A percentile compares a stretch with the other conserved stretches of the same genome.
Conservation (phyloP, 2,888 invertebrate genomes). For the Lepidocyrtoides sp. region DNA sequence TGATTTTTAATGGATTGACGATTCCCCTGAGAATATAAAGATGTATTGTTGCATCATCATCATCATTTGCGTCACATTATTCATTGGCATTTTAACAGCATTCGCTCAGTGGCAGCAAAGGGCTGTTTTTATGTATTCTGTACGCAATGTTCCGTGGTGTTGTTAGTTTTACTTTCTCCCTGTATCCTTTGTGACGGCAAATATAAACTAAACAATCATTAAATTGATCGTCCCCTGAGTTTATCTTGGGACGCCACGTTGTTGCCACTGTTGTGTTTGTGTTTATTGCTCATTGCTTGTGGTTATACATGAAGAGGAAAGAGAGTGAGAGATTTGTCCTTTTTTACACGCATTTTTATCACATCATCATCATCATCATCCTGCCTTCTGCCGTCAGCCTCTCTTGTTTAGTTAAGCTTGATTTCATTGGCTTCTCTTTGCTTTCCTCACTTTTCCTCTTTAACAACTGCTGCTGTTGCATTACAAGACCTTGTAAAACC, state of each 20-base stretch:
- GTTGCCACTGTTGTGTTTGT: conserved; percentile 10
- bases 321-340: conserved; percentile 35
- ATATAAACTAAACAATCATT: conserved; percentile 63
- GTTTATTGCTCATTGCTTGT: conserved; percentile 47
- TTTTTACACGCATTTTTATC: conserved; percentile 28
- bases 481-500: not conserved
- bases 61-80: conserved; percentile 41
- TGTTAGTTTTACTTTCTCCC: conserved; percentile 48
- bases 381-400: not conserved
- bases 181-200: conserved; percentile 7
- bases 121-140: conserved; percentile 3
- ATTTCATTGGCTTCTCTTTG: conserved; percentile 69
- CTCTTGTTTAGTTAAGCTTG: conserved; percentile 58
- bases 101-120: not conserved
- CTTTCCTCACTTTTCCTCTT: not conserved
- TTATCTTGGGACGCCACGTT: conserved; percentile 60
- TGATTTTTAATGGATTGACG: conserved; percentile 85
- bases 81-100: conserved; percentile 32
- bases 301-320: conserved; percentile 44
- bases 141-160: not conserved
- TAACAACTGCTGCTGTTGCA: conserved; percentile 32
- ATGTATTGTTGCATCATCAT: conserved; percentile 67
- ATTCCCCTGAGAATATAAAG: conserved; percentile 73
- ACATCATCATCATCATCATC: no score
- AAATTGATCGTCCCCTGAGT: conserved; percentile 67